A percentile compares a stretch with the other conserved stretches of the same genome.
These are phyloP conservation scores for Dicerorhinus sumatrensis DNA, from an alignment of 2,113 vertebrate genomes.

Conservation along the genomic window DNA sequence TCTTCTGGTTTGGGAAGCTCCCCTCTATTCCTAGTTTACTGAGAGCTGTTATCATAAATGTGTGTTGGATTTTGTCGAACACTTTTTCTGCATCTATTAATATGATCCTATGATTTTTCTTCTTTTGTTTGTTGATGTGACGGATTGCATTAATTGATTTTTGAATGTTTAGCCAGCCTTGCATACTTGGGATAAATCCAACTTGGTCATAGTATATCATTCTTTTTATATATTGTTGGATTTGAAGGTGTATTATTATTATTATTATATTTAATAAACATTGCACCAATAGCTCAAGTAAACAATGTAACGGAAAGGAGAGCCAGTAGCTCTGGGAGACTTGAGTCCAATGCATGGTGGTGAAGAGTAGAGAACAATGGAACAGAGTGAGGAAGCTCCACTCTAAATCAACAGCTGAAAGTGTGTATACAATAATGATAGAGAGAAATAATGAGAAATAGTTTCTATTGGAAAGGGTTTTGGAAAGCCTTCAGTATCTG, in stretches of 20 bases:
- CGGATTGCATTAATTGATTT: not conserved
- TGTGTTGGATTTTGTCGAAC: not conserved
- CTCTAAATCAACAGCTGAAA: not conserved
- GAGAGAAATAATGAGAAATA: not conserved
- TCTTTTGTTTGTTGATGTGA: not conserved
- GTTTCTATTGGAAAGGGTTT: not conserved
- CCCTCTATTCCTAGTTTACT: not conserved
- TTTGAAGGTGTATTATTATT: not conserved
- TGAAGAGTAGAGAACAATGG: not conserved
- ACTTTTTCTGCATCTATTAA: not conserved
- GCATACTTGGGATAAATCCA: not conserved
- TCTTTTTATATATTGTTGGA: not conserved
- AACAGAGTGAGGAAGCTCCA: not conserved
- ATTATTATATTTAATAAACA: not conserved
- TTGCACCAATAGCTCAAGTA: not conserved
- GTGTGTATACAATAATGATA: not conserved
- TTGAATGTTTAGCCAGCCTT: not conserved
- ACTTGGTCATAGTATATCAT: not conserved
- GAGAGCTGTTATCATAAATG: not conserved
- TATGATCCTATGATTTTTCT: not conserved
- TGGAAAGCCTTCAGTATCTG: not conserved
- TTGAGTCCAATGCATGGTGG: not conserved
- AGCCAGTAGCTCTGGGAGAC: not conserved
- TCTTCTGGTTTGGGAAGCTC: not conserved
- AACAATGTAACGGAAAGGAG: not conserved